These are phyloP conservation scores for Tauraco erythrolophus DNA, from an alignment of 2,113 vertebrate species.

Conservation along the genomic window DNA sequence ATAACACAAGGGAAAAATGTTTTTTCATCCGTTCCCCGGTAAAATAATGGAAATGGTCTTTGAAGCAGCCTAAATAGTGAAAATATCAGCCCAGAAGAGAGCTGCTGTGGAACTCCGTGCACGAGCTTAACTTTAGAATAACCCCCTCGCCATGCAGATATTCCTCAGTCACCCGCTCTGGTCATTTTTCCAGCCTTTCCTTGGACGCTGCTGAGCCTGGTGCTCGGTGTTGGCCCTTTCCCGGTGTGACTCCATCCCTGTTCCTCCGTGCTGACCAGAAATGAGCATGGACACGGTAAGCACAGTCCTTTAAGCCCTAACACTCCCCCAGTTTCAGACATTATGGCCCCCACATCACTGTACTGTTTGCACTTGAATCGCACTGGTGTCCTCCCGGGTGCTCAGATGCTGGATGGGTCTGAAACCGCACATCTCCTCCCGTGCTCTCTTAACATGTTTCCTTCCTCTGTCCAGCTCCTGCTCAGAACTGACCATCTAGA, in stretches of 20 bases:
- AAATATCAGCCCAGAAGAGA: neutral
- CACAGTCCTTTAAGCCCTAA: neutral
- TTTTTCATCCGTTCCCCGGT: neutral
- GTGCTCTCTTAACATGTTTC: rapidly evolving
- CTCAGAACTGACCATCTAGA: neutral
- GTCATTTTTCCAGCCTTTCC: neutral
- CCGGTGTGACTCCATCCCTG: neutral
- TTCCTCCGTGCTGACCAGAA: neutral
- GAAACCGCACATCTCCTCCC: neutral
- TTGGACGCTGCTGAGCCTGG: neutral
- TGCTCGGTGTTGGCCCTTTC: neutral
- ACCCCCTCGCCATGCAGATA: neutral
- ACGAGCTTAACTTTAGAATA: neutral
- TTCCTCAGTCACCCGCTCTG: neutral
- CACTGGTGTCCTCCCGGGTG: neutral
- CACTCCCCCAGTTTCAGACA: neutral
- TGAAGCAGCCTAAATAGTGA: neutral
- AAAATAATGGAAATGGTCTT: neutral
- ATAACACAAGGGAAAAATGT: neutral
- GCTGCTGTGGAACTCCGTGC: too few relatives aligned
- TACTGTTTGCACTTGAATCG: neutral
- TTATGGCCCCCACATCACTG: neutral
- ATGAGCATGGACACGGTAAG: rapidly evolving
- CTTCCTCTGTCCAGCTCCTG: neutral
- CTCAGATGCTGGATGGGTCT: rapidly evolving